Conservation (phyloP, 2,113 vertebrate species). For the Rhinogobius similis region DNA sequence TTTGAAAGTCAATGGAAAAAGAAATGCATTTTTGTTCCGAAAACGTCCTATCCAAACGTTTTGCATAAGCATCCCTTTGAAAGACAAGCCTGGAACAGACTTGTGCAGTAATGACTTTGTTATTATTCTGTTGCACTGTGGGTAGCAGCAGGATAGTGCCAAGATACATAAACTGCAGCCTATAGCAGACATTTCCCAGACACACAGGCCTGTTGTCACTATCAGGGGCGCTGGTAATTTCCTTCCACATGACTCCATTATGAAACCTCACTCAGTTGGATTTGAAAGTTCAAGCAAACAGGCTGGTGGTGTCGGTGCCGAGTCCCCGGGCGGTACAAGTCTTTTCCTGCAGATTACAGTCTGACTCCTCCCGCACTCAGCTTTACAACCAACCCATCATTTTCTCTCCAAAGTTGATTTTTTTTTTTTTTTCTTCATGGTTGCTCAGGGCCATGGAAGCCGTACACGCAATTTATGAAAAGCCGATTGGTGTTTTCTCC, state of each 20-base stretch:
- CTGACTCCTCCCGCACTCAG: conserved; percentile 54
- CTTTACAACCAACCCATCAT: conserved; percentile 46
- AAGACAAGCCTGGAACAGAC: background rate
- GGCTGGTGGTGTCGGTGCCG: conserved; percentile 35
- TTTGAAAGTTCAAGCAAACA: conserved; percentile 35
- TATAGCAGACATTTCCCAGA: background rate
- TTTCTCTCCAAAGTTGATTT: conserved; percentile 49
- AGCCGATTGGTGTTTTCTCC: conserved; percentile 26
- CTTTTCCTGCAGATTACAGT: conserved; percentile 61
- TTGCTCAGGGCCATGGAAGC: conserved; percentile 43
- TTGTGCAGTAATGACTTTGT: background rate
- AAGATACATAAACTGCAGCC: background rate
- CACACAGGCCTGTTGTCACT: conserved; percentile 12
- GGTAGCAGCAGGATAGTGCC: background rate
- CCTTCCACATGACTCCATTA: conserved; percentile 30
- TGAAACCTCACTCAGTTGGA: conserved; percentile 26
- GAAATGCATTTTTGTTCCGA: no score
- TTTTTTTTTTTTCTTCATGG: background rate
- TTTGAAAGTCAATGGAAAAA: no score
- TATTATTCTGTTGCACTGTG: background rate
- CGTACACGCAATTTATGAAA: conserved; percentile 46
- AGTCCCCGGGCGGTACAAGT: conserved; percentile 57
- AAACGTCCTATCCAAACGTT: no score
- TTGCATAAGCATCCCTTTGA: background rate
- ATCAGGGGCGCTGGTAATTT: conserved; percentile 37